A percentile compares a stretch with the other conserved stretches of the same genome.
Evolutionary conservation across 2,113 vertebrate genomes (phyloP).

Genomic region (Alligator sinensis): DNA sequence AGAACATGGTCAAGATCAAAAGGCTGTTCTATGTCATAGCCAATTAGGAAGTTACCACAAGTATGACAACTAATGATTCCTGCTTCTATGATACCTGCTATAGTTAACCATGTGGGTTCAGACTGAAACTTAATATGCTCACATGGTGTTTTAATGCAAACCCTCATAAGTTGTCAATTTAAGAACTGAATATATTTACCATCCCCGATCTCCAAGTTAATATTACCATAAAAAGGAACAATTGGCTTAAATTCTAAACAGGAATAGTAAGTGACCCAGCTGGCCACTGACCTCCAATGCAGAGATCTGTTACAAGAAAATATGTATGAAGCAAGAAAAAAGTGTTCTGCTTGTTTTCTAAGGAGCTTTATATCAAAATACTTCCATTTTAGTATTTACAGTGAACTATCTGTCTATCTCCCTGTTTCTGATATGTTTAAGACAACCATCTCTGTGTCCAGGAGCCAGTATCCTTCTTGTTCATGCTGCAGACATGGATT

Average conservation of each 20-base stretch:
- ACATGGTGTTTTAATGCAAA: conserved; percentile 48
- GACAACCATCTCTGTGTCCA: not conserved
- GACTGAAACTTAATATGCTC: conserved; percentile 41
- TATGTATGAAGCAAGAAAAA: not conserved
- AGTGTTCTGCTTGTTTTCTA: conserved; percentile 2
- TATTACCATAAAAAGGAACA: conserved; percentile 45
- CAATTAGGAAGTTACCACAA: conserved; percentile 72
- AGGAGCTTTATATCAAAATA: conserved; percentile 15
- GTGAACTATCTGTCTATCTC: not conserved
- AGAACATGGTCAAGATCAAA: conserved; percentile 80
- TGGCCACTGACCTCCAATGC: conserved; percentile 19
- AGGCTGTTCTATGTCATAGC: conserved; percentile 57
- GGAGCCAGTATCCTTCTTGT: not conserved
- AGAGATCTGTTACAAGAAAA: conserved; percentile 23
- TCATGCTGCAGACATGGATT: not conserved
- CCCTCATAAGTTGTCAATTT: conserved; percentile 61
- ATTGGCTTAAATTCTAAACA: conserved; percentile 40
- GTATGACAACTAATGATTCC: conserved; percentile 51
- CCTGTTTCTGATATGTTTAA: conserved; percentile 27
- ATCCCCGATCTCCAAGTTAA: conserved; percentile 20
- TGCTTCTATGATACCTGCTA: conserved; percentile 50
- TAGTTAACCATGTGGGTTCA: conserved; percentile 12
- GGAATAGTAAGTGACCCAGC: conserved; percentile 37
- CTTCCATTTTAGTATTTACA: not conserved
- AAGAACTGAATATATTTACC: conserved; percentile 52